Percentiles rank a stretch among this genome's conserved stretches.
These are phyloP conservation scores for Ophonus ardosiacus DNA, from an alignment of 2,888 invertebrate genomes.

Conservation along the genomic window DNA sequence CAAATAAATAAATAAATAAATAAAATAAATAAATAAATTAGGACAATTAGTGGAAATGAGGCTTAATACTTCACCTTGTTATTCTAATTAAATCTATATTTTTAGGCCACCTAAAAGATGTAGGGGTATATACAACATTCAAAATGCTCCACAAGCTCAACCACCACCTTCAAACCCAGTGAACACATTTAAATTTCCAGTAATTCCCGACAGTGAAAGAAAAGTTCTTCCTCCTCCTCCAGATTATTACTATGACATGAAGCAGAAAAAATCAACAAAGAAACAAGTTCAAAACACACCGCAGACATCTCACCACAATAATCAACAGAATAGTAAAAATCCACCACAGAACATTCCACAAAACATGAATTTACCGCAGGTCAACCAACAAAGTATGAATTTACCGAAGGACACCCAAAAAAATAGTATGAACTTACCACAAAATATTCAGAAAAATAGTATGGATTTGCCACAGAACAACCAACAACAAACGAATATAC, in stretches of 20 bases:
- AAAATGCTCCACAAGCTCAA: neutral
- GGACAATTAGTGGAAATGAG: no score
- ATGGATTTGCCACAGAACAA: neutral
- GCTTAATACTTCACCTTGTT: no score
- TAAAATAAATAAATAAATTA: no score
- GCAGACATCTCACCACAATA: neutral
- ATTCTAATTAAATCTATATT: neutral
- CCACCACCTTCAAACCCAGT: neutral
- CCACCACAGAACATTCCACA: no score
- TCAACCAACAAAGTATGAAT: neutral
- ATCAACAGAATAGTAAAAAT: no score
- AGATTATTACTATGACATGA: slow-evolving; percentile 15
- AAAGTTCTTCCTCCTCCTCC: slow-evolving; percentile 25
- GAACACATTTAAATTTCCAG: neutral
- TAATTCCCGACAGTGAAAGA: slow-evolving; percentile 21
- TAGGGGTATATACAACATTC: slow-evolving; percentile 20
- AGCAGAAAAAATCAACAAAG: slow-evolving; percentile 9
- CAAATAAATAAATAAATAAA: no score
- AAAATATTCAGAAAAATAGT: no score
- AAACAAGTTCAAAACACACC: neutral
- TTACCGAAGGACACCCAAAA: neutral
- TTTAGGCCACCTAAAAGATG: slow-evolving; percentile 12
- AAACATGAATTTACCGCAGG: no score
- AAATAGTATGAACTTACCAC: neutral
- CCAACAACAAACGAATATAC: neutral